Evolutionary conservation across 2,113 vertebrate genomes (phyloP), one percentile per base, ranked within the genome.

Genomic region (Lethenteron reissneri): DNA sequence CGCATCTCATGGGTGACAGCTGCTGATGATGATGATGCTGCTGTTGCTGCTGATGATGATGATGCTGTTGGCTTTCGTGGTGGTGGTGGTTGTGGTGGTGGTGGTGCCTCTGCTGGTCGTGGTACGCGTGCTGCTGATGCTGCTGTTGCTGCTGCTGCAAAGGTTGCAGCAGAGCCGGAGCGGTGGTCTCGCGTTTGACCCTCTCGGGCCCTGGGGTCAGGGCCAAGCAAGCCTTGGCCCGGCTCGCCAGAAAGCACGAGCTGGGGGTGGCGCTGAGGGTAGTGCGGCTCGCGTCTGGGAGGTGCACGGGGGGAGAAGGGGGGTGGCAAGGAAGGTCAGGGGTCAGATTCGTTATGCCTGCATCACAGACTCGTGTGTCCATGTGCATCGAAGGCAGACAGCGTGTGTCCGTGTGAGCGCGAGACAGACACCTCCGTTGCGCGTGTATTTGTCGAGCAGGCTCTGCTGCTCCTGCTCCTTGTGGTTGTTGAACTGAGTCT

Each of bases 401-500:
- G 58, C 8, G 10, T 21, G 10, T 21, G 21, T n/a, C 7, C 57
- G 59, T 57, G 25, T 10, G 21, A 56, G 57, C 56, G 57, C 11
- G 10, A 1, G 19, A 25, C 13, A 71, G 72, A 73, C 86, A 96
- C 94, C 94, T 82, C 88, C 83, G 79, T 95, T 99, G 76, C 88
- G 95, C 92, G 96, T 96, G 75, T 95, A 95, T 79, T 90, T 95
- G 78, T 99, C 92, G 79, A 99, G 77, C 57, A 96, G 83, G 80
- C 88, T 92, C 81, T 94, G 90, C 76, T 97, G 84, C 71, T 97
- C 92, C 80, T 95, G 92, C 77, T 99, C 94, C 81, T 95, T 96
- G 82, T 96, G 87, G 15, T 97, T 97, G 78, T 95, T 96, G 81
- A 99, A 99, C 76, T 99, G 94, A 11, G 94, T 95, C 79, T 99